Conservation (phyloP, 2,888 invertebrate species). For the Cynaeus angustus region DNA sequence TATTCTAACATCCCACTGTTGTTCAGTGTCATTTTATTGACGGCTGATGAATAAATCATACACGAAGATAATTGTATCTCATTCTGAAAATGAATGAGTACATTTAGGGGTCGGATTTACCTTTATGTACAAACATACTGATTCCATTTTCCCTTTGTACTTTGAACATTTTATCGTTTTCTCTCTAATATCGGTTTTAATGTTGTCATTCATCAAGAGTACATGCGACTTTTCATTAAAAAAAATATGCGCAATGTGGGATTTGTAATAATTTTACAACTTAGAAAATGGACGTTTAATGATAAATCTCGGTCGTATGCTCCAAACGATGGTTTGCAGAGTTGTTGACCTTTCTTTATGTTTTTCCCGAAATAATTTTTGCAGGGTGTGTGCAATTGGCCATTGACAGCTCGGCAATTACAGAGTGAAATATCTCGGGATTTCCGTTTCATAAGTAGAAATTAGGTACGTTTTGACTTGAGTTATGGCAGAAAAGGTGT, state of each 20-base stretch:
- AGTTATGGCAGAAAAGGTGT: constrained; percentile 61
- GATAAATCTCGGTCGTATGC: too few relatives aligned
- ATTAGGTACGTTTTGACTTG: constrained; percentile 61
- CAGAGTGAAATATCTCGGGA: constrained; percentile 58
- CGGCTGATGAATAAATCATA: constrained; percentile 16
- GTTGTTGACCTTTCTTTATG: too few relatives aligned
- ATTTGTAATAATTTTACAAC: too few relatives aligned
- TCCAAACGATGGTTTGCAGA: too few relatives aligned
- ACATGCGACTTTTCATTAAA: too few relatives aligned
- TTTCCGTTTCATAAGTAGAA: constrained; percentile 61
- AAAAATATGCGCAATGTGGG: too few relatives aligned
- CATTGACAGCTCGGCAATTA: constrained; percentile 49
- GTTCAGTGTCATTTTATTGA: constrained; percentile 11
- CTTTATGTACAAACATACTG: constrained; percentile 1
- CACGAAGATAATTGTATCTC: constrained; percentile 13
- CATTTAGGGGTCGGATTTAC: constrained; percentile 1
- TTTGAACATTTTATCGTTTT: neutral
- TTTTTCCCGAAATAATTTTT: neutral
- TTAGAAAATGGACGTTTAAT: too few relatives aligned
- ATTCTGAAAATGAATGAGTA: constrained; percentile 24
- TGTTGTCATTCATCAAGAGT: too few relatives aligned
- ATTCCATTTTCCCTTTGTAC: neutral
- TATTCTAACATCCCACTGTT: constrained; percentile 1
- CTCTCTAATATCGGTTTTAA: too few relatives aligned
- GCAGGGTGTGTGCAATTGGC: constrained; percentile 31